Conservation (phyloP, 2,113 vertebrate species). For the Paramormyrops kingsleyae region DNA sequence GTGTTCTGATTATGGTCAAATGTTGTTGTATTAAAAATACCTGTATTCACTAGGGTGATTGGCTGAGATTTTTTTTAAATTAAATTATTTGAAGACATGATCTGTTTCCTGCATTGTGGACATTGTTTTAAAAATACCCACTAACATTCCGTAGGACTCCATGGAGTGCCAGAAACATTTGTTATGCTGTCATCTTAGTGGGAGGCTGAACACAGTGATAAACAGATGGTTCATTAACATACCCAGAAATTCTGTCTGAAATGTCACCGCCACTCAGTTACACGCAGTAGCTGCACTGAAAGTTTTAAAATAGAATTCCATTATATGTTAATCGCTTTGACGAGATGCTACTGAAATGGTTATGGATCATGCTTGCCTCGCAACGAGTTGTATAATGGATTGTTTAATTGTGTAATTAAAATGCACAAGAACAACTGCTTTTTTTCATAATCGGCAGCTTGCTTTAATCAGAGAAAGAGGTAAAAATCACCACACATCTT, state of each 20-base stretch:
- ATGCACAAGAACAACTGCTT: neutral
- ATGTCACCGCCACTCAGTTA: neutral
- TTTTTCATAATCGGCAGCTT: neutral
- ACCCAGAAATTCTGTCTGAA: neutral
- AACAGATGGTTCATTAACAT: constrained; percentile 6
- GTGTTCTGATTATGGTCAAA: neutral
- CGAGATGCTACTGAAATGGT: neutral
- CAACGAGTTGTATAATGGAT: neutral
- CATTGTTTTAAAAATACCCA: neutral
- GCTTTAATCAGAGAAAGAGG: neutral
- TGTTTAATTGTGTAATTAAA: neutral
- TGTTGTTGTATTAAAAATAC: neutral
- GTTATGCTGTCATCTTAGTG: constrained; percentile 1
- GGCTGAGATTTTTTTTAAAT: neutral
- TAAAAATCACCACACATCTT: neutral
- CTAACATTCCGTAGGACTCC: neutral
- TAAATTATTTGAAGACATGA: neutral
- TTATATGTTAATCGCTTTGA: neutral
- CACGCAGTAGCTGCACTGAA: neutral
- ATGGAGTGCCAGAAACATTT: neutral
- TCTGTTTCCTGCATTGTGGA: neutral
- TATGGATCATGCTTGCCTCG: neutral
- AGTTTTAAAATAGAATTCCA: constrained; percentile 4
- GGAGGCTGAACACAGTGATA: neutral
- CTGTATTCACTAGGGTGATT: neutral